Evolutionary conservation across 2,888 invertebrate species (phyloP).

Genomic region (Plusia festucae): DNA sequence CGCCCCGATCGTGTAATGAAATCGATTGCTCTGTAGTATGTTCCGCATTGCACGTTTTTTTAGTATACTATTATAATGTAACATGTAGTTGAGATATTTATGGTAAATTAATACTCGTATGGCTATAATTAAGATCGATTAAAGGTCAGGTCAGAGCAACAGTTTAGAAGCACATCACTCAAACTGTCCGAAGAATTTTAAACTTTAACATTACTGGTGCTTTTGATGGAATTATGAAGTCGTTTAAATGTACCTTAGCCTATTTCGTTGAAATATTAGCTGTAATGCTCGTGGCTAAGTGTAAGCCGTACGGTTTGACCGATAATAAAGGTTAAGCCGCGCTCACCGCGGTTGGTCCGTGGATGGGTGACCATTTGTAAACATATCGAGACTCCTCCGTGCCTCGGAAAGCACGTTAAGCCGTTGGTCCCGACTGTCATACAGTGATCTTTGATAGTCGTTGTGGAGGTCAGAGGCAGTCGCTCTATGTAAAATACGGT

Average conservation of each 20-base stretch:
- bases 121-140: constrained; percentile 52
- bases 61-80: constrained; percentile 38
- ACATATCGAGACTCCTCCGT: too few relatives aligned
- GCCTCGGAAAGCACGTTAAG: too few relatives aligned
- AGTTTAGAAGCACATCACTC: constrained; percentile 52
- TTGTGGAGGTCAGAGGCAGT: too few relatives aligned
- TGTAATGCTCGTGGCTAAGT: too few relatives aligned
- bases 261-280: too few relatives aligned
- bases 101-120: constrained; percentile 44
- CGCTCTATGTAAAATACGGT: too few relatives aligned
- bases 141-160: constrained; percentile 54
- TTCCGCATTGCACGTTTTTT: constrained; percentile 46
- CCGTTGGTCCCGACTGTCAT: too few relatives aligned
- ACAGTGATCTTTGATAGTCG: too few relatives aligned
- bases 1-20: constrained; percentile 60
- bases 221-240: neutral
- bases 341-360: too few relatives aligned
- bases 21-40: constrained; percentile 59
- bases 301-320: too few relatives aligned
- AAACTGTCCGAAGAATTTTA: constrained; percentile 44
- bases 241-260: neutral
- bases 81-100: constrained; percentile 44
- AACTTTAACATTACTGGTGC: constrained; percentile 10
- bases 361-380: too few relatives aligned
- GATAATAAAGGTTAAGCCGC: too few relatives aligned